A percentile compares a stretch with the other conserved stretches of the same genome.
phyloP scores from a whole-genome alignment of 2,888 invertebrate genomes.

The Hirtodrosophila alboralis region DNA sequence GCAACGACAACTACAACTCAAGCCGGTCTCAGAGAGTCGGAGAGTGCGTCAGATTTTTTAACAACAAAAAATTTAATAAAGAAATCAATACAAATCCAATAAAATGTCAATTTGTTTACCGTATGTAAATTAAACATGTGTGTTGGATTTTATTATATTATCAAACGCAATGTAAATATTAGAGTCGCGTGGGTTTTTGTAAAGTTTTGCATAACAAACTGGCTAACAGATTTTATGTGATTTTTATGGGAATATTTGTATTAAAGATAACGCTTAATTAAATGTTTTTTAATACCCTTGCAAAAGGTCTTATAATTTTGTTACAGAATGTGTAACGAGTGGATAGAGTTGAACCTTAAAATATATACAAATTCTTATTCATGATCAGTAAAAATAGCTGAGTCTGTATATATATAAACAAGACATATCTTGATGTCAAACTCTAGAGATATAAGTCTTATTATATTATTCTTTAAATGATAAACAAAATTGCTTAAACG shows the following conservation, averaged over 20 bases:
- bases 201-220: slow-evolving; percentile 28
- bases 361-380: too few species aligned
- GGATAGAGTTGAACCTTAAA: too few species aligned
- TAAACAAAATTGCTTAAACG: too few species aligned
- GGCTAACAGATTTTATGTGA: slow-evolving; percentile 17
- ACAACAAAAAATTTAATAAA: slow-evolving; percentile 22
- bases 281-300: slow-evolving; percentile 4
- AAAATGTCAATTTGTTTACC: slow-evolving; percentile 48
- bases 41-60: slow-evolving; percentile 30
- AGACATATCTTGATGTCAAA: too few species aligned
- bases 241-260: slow-evolving; percentile 10
- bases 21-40: slow-evolving; percentile 60
- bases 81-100: slow-evolving; percentile 46
- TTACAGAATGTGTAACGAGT: too few species aligned
- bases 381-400: too few species aligned
- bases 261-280: slow-evolving; percentile 1
- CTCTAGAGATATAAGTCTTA: too few species aligned
- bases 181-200: slow-evolving; percentile 22
- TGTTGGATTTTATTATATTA: background rate
- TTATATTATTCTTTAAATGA: too few species aligned
- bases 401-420: too few species aligned
- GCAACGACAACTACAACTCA: slow-evolving; percentile 27
- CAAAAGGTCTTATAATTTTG: too few species aligned
- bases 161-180: background rate
- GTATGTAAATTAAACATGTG: slow-evolving; percentile 43